A percentile compares a stretch with the other conserved stretches of the same genome.
Conservation (phyloP, 2,888 invertebrate genomes). For the Agonopterix subpropinquella region DNA sequence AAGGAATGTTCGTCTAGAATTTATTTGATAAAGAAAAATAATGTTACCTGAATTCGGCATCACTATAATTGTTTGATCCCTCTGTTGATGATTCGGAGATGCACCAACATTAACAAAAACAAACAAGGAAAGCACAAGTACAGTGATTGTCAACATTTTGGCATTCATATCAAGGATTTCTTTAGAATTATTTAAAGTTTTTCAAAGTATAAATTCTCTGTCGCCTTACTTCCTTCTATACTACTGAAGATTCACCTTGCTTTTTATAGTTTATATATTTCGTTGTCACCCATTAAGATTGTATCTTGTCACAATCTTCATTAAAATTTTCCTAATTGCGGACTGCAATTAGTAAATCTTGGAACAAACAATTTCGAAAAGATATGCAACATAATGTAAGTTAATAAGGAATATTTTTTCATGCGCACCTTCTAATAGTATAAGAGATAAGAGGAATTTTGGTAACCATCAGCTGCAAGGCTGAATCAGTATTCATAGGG, state of each 20-base stretch:
- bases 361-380: no score
- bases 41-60: slow-evolving; percentile 17
- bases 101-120: not conserved
- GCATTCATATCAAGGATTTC: no score
- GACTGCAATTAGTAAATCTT: no score
- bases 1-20: no score
- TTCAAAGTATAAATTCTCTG: not conserved
- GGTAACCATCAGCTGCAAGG: no score
- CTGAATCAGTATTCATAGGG: no score
- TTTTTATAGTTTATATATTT: not conserved
- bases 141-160: not conserved
- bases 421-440: no score
- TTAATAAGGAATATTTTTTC: no score
- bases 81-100: not conserved
- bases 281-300: not conserved
- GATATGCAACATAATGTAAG: no score
- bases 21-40: no score
- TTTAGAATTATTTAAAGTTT: no score
- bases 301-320: not conserved
- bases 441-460: no score
- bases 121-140: not conserved
- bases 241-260: not conserved
- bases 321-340: not conserved
- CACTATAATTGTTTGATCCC: slow-evolving; percentile 22
- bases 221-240: not conserved